Evolutionary conservation across 2,113 vertebrate genomes (phyloP), one percentile per base, ranked within the genome.

Genomic region (Scalopus aquaticus): DNA sequence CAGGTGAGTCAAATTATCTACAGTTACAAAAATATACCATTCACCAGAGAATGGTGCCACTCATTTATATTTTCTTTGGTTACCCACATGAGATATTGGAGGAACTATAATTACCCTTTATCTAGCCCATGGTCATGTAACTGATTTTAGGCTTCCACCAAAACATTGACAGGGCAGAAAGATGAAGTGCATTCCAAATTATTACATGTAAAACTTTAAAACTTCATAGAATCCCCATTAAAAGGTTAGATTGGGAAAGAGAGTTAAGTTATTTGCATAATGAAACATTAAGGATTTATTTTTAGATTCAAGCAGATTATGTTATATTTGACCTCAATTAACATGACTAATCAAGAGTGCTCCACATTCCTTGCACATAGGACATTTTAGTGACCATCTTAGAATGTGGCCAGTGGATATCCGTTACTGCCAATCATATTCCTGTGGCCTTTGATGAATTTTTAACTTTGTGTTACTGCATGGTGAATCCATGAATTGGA

Each of bases 201-300:
- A 56, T 76, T 70, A 26, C 35, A 72, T 1, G 37, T 42, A 56
- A 77, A 83, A 89, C 72, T 13, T 12, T 37, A 64, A 93, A 81
- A 86, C 12, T 77, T 92, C n/a, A 15, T 37, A 42, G 58, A 80
- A 17, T 76, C 16, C n/a, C 49, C 30, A 30, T 88, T 84, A 73
- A 90, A 91, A 77, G 73, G n/a, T 90, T 95, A 90, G 10, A 13
- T 19, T 84, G 46, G 54, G 24, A 74, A 78, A 93, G 54, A 82
- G 42, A 87, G 9, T 56, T 85, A 42, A 69, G n/a, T 81, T 88
- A 92, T 97, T 97, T 95, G 85, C 88, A 95, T 95, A 95, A 95
- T 95, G 77, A 54, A 56, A 72, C 42, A 87, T 95, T 95, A 87
- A 81, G 49, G 62, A 67, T 77, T 82, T 96, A 95, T 95, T 93